phyloP scores from a whole-genome alignment of 2,113 vertebrate genomes.

The Perca schrenkii region DNA sequence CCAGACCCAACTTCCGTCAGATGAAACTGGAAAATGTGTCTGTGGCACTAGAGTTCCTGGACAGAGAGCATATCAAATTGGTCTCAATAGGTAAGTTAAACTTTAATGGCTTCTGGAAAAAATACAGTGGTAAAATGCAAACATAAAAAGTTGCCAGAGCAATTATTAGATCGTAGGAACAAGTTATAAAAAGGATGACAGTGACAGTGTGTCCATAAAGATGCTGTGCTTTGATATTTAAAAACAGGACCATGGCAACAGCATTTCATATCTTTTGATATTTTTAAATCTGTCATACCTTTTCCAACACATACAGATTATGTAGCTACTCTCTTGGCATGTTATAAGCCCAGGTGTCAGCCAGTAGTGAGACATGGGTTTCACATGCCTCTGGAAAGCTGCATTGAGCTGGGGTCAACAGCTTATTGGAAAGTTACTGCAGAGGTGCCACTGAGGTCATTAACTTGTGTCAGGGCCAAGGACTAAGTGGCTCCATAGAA shows the following conservation, averaged over 20 bases:
- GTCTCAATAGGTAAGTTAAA: constrained; percentile 92
- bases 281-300: constrained; percentile 10
- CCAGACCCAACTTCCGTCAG: constrained; percentile 95
- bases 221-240: neutral
- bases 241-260: neutral
- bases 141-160: neutral
- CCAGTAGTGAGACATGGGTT: constrained; percentile 27
- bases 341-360: constrained; percentile 53
- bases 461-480: constrained; percentile 39
- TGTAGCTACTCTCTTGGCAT: constrained; percentile 17
- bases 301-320: constrained; percentile 9
- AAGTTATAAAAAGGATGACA: neutral
- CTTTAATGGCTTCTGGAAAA: neutral
- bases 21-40: constrained; percentile 98
- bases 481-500: neutral
- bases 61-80: constrained; percentile 94
- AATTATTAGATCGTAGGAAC: constrained; percentile 2
- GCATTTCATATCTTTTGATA: neutral
- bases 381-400: constrained; percentile 41
- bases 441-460: constrained; percentile 70
- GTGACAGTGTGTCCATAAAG: neutral
- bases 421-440: constrained; percentile 70
- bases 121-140: neutral
- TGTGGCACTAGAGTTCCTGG: constrained; percentile 95
- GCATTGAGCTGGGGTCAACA: constrained; percentile 50